Evolutionary conservation across 2,888 invertebrate species (phyloP).

Genomic region (Halocaridina rubra): DNA sequence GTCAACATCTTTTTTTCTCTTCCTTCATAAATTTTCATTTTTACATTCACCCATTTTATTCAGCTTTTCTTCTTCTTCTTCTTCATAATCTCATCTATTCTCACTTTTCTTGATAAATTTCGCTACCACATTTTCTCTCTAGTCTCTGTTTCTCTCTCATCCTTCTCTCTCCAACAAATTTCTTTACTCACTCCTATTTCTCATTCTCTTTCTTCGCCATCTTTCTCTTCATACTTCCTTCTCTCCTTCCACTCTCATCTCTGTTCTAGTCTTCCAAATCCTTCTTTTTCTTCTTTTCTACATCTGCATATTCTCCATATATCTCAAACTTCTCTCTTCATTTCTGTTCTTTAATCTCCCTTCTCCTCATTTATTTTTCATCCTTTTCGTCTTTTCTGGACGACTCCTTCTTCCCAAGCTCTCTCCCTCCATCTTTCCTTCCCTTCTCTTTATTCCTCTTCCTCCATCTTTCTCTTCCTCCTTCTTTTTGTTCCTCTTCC

Average conservation of each 20-base stretch:
- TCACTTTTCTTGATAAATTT: not conserved
- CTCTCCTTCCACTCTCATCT: not conserved
- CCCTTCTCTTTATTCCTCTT: not conserved
- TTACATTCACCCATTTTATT: not conserved
- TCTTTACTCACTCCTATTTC: not conserved
- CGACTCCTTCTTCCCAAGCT: not conserved
- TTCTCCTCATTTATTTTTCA: not conserved
- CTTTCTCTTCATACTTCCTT: not conserved
- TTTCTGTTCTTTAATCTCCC: not conserved
- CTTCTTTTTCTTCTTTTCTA: not conserved
- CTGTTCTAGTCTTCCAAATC: not conserved
- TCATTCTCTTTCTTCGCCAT: not conserved
- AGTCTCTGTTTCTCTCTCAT: not conserved
- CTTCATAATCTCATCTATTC: not conserved
- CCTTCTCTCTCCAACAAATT: not conserved
- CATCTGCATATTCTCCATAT: not conserved
- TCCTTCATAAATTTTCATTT: not conserved
- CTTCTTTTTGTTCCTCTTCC: not conserved
- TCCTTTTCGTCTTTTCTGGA: not conserved
- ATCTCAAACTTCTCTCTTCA: not conserved
- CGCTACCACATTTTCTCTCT: not conserved
- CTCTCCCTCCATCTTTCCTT: not conserved
- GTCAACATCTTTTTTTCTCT: not conserved
- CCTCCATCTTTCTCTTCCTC: not conserved
- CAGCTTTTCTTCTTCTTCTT: not conserved